phyloP scores from a whole-genome alignment of 2,797 vertebrate species.

The Microhierax caerulescens region DNA sequence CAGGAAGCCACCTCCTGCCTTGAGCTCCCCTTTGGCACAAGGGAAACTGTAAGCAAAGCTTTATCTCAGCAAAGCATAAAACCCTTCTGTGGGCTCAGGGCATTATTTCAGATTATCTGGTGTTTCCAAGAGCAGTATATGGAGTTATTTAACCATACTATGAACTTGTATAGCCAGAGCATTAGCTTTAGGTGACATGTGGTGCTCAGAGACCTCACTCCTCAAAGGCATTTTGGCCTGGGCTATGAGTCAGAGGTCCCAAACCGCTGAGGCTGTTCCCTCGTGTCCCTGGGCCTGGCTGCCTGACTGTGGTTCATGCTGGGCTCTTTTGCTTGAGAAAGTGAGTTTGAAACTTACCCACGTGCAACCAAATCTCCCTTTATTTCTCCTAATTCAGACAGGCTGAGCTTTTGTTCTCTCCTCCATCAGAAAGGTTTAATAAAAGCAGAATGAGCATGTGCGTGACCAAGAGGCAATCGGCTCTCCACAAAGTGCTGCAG shows the following conservation, averaged over 20 bases:
- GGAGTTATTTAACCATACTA: neutral
- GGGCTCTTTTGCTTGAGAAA: neutral
- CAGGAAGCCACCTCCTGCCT: neutral
- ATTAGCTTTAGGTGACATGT: accelerated
- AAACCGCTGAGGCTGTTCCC: neutral
- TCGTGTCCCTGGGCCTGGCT: neutral
- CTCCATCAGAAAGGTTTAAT: neutral
- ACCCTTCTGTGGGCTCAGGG: neutral
- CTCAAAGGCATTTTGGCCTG: neutral
- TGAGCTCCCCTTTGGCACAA: neutral
- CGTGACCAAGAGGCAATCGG: neutral
- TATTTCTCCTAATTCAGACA: neutral
- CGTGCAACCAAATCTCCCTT: neutral
- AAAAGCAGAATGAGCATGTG: neutral
- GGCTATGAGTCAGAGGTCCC: neutral
- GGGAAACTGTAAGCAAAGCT: neutral
- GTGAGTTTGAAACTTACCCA: neutral
- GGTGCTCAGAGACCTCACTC: neutral
- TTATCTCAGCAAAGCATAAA: constrained; percentile 9
- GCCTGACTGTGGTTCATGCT: neutral
- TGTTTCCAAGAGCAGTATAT: neutral
- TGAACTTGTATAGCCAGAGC: neutral
- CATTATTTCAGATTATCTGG: constrained; percentile 20
- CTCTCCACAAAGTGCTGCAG: neutral
- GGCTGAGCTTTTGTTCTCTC: neutral